These are phyloP conservation scores for Candoia aspera DNA, from an alignment of 2,113 vertebrate species.

Conservation along the genomic window DNA sequence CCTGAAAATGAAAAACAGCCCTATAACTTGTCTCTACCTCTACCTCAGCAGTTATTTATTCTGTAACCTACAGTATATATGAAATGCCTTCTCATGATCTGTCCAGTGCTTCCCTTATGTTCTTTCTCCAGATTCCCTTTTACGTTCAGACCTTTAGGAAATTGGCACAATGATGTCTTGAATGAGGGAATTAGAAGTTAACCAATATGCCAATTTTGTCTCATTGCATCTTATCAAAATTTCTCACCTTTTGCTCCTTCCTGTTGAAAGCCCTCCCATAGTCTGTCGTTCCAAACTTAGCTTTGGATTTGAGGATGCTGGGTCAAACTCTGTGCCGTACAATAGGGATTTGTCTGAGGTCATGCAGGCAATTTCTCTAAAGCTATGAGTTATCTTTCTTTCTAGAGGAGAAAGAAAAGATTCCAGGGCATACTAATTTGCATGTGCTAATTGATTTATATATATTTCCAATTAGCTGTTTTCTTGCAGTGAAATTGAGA, in stretches of 20 bases:
- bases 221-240: constrained; percentile 13
- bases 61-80: background rate
- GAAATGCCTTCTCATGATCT: constrained; percentile 21
- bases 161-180: background rate
- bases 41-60: background rate
- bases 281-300: background rate
- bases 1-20: background rate
- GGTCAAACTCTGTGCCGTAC: background rate
- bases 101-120: background rate
- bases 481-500: background rate
- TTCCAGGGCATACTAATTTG: background rate
- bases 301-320: background rate
- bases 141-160: constrained; percentile 25
- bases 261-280: background rate
- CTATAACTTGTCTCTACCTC: background rate
- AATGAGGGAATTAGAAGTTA: constrained; percentile 2
- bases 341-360: background rate
- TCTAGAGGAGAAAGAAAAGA: background rate
- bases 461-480: background rate
- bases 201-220: constrained; percentile 23
- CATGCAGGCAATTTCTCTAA: background rate
- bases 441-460: background rate
- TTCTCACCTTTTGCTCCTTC: constrained; percentile 27
- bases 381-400: background rate
- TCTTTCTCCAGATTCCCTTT: background rate